A percentile compares a stretch with the other conserved stretches of the same genome.
Conservation (phyloP, 2,797 vertebrate species). For the Enteromius unitaeniatus region DNA sequence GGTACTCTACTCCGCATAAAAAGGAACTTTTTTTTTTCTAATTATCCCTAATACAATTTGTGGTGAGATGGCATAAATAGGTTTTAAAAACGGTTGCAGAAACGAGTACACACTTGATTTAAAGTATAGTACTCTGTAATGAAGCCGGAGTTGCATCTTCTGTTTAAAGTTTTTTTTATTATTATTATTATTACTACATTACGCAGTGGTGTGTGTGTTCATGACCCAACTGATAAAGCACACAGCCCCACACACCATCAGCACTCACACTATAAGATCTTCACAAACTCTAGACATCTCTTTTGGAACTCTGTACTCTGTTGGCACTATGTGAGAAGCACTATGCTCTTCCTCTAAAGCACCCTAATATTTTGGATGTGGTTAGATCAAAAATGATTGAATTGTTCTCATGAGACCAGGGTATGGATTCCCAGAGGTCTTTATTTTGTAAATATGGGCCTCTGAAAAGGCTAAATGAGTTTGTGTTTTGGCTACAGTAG, state of each 20-base stretch:
- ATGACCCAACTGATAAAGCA: not conserved
- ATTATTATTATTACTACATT: not conserved
- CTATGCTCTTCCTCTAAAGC: not conserved
- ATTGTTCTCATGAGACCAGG: not conserved
- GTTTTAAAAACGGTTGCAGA: not conserved
- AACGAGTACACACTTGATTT: not conserved
- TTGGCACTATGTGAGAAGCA: too few relatives aligned
- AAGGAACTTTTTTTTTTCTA: too few relatives aligned
- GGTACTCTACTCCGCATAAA: conserved; percentile 68
- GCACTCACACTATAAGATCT: not conserved
- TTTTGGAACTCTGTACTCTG: not conserved
- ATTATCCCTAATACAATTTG: not conserved
- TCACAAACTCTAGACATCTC: not conserved
- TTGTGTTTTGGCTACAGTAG: not conserved
- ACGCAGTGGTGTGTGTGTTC: not conserved
- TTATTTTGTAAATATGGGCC: not conserved
- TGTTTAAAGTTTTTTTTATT: not conserved
- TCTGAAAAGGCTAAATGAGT: not conserved
- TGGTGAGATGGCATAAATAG: not conserved
- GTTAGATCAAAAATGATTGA: not conserved
- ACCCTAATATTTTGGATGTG: not conserved
- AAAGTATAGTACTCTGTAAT: not conserved
- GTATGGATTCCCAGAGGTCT: not conserved
- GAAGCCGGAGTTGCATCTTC: not conserved
- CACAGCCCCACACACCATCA: too few relatives aligned